Evolutionary conservation across 2,797 vertebrate genomes (phyloP), one percentile per base, ranked within the genome.

Genomic region (Sebastes kiyomatsui): DNA sequence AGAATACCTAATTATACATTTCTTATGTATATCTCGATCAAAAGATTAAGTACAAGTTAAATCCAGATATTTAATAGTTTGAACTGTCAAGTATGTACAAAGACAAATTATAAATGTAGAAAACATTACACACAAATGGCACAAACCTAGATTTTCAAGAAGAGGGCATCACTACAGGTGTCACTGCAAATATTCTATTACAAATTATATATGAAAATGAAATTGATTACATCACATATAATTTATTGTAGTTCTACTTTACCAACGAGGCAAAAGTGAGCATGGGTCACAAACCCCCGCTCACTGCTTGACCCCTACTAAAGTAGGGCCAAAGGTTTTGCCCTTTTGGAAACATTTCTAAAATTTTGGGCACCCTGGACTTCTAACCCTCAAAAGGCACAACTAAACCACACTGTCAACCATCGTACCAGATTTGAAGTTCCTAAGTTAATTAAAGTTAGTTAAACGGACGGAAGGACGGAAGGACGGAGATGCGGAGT

Each of bases 41-140:
- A 42, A 42, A 42, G 38, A 42, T 42, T 42, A 7, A 42, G 38
- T 42, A 42, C 14, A 42, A 42, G 38, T 42, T 13, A 12, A 59
- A 78, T 32, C 4, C 6, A 61, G 0, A 67, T 22, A n/a, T 72
- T 85, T 81, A 64, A 61, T 78, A 6, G 4, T 16, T 25, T 6
- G 2, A 5, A 65, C 7, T 30, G 4, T 60, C 2, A 55, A 32
- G 2, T 49, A 1, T 59, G 14, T 77, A 69, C 4, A 78, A 81
- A 87, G 75, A 75, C 61, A 71, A 52, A 79, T 68, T 56, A 62
- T 2, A 72, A 52, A 68, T 72, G 0, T n/a, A 62, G 4, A 79
- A 84, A 74, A 16, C 4, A 23, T 33, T 12, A 80, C 23, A 77
- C 28, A 71, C 25, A 83, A 70, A 83, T 68, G 27, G 56, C 42